Evolutionary conservation across 2,113 vertebrate genomes (phyloP), one percentile per base, ranked within the genome.

Genomic region (Ranitomeya variabilis): DNA sequence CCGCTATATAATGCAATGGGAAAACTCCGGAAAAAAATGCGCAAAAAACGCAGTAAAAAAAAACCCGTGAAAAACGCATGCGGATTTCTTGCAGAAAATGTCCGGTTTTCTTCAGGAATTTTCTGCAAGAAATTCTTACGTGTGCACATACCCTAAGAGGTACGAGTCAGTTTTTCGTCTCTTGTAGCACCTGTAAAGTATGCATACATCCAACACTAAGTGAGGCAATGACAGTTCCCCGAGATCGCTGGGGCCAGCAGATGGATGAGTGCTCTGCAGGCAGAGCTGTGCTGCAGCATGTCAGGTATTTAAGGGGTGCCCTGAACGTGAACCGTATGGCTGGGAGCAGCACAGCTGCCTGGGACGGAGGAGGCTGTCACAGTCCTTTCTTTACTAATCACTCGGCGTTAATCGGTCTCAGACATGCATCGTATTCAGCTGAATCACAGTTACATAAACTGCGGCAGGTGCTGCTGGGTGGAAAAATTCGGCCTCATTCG

Each of bases 341-440:
- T 67, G 45, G 15, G 79, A 23, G 85, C 19, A 31, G 31, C 77
- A 59, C 86, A 80, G 86, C 86, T 80, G 77, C 64, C 51, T 26
- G 77, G 62, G 51, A 57, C 16, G 54, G 31, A 12, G 14, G 23
- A 37, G n/a, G 55, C 77, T 37, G 77, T 55, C 76, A 67, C 80
- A 52, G 54, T n/a, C 77, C 51, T 87, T 78, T 83, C 80, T 74
- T 21, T 76, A 13, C 87, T 64, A 76, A 83, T 88, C 87, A 83
- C 69, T 19, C 13, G 4, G 67, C 82, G 82, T 80, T 60, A 80
- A 80, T 81, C 79, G 64, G 55, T 26, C 87, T 83, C 80, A 82
- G 55, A 83, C 62, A 71, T 59, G 66, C 18, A 18, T 18, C 64
- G 23, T 23, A 76, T 88, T 83, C 80, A 88, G 13, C 10, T 21